Evolutionary conservation across 2,888 invertebrate species (phyloP).

Genomic region (Priocnemis perturbator): DNA sequence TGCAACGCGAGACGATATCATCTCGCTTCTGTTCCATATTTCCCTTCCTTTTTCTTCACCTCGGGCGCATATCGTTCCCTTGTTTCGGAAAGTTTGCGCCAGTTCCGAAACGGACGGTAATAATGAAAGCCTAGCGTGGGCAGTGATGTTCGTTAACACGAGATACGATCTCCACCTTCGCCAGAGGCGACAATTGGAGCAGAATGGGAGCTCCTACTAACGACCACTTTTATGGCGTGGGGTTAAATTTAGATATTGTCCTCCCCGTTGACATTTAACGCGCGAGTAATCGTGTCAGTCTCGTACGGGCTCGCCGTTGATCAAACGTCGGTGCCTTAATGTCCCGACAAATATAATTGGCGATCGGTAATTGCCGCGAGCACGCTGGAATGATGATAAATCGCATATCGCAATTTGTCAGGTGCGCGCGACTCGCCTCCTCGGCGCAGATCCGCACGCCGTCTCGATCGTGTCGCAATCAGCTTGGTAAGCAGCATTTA

Average conservation of each 20-base stretch:
- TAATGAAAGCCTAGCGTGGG: too few relatives aligned
- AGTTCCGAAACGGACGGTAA: too few relatives aligned
- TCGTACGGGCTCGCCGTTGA: not conserved
- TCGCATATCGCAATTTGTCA: constrained; percentile 16
- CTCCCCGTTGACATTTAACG: not conserved
- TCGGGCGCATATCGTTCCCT: too few relatives aligned
- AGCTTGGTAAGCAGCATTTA: constrained; percentile 48
- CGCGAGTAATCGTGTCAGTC: constrained; percentile 1
- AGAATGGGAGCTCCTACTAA: not conserved
- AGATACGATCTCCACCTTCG: too few relatives aligned
- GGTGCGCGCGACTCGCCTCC: not conserved
- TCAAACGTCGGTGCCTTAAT: not conserved
- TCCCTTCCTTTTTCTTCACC: too few relatives aligned
- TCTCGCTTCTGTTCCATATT: too few relatives aligned
- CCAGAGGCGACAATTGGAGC: too few relatives aligned
- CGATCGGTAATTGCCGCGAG: not conserved
- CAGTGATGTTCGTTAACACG: too few relatives aligned
- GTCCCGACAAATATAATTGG: constrained; percentile 11
- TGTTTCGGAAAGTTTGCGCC: too few relatives aligned
- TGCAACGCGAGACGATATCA: too few relatives aligned
- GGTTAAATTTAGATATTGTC: constrained; percentile 1
- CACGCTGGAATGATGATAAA: not conserved
- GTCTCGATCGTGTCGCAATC: constrained; percentile 39
- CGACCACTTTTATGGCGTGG: not conserved
- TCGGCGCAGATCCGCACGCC: constrained; percentile 16